These are phyloP conservation scores for Morone saxatilis DNA, from an alignment of 2,113 vertebrate genomes.

Conservation along the genomic window DNA sequence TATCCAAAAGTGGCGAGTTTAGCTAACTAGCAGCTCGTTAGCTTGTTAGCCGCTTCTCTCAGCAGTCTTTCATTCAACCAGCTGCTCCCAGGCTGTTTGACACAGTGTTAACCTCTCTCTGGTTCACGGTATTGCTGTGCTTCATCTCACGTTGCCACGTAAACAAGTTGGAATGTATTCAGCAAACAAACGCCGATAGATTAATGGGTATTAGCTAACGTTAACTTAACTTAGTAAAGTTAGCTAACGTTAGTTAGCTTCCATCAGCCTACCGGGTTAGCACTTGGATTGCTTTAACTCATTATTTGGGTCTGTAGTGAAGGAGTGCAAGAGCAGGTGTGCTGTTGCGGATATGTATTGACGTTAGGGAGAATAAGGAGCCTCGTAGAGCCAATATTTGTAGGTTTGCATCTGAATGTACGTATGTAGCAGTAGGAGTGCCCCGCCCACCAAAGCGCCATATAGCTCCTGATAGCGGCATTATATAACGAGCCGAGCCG, in stretches of 20 bases:
- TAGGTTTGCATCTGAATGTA: constrained; percentile 20
- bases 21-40: constrained; percentile 74
- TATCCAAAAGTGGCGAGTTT: constrained; percentile 51
- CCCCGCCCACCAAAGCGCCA: constrained; percentile 79
- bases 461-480: constrained; percentile 9
- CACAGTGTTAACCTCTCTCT: background rate
- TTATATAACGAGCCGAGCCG: constrained; percentile 36
- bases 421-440: constrained; percentile 35
- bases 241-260: constrained; percentile 60
- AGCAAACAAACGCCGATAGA: background rate
- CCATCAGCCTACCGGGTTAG: background rate
- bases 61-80: constrained; percentile 27
- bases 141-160: background rate
- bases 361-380: rapidly evolving
- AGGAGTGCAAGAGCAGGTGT: rapidly evolving
- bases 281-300: background rate
- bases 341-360: rapidly evolving
- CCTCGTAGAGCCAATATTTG: background rate
- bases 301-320: background rate
- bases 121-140: background rate
- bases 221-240: constrained; percentile 47
- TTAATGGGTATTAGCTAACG: background rate
- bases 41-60: constrained; percentile 63
- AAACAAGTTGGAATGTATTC: background rate
- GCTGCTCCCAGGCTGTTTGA: background rate